phyloP scores from a whole-genome alignment of 2,113 vertebrate species.

The Laticauda laticaudata region DNA sequence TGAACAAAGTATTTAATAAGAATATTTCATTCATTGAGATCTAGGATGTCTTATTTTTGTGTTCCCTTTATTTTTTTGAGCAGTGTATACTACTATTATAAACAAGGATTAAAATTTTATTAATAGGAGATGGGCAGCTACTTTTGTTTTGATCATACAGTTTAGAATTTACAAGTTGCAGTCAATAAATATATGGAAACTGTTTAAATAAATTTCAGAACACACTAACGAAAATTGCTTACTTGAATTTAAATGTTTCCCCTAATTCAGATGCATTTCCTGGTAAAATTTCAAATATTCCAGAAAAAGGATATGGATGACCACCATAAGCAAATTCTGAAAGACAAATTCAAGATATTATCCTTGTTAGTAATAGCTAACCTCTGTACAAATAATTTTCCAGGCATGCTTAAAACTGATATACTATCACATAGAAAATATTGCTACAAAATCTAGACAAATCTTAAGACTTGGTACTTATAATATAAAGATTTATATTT shows the following conservation, averaged over 20 bases:
- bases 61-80: too few relatives aligned
- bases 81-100: neutral
- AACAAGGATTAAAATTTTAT: neutral
- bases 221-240: constrained; percentile 57
- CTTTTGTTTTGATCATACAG: neutral
- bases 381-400: neutral
- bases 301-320: constrained; percentile 98
- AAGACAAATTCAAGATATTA: constrained; percentile 68
- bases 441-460: constrained; percentile 34
- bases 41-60: too few relatives aligned
- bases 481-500: neutral
- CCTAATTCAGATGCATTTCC: constrained; percentile 94
- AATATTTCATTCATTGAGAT: too few relatives aligned
- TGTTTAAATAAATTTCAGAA: constrained; percentile 5
- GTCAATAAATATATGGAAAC: neutral
- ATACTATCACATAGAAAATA: neutral
- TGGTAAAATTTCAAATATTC: constrained; percentile 97
- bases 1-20: too few relatives aligned
- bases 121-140: neutral
- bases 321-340: constrained; percentile 98
- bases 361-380: constrained; percentile 19
- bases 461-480: neutral
- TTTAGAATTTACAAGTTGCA: neutral
- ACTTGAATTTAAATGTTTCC: constrained; percentile 99
- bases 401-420: neutral